Evolutionary conservation across 2,797 vertebrate genomes (phyloP), one percentile per base, ranked within the genome.

Genomic region (Sebastes vulpes): DNA sequence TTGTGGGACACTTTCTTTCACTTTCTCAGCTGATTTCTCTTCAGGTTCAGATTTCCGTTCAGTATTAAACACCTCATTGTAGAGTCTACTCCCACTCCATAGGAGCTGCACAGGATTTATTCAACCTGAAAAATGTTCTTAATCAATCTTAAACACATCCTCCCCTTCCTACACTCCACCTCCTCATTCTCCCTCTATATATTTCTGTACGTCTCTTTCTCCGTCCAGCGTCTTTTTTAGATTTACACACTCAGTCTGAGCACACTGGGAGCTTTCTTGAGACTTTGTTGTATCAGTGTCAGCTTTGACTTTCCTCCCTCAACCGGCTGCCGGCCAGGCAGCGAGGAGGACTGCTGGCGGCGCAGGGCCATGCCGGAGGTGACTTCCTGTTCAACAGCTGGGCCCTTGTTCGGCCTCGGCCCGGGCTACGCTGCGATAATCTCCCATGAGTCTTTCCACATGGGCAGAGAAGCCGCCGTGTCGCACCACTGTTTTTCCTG

Each of bases 301-400:
- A 82, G 79, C 84, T 92, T 90, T 77, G 77, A 76, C 77, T 94
- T 94, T 88, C 88, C 75, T 87, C 83, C 77, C 71, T 84, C 59
- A 9, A 68, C 68, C 56, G 58, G 77, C 82, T 82, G 79, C 75
- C 69, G 73, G 64, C 78, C 79, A 88, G 91, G 26, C 65, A 66
- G 75, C 5, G 65, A 77, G 89, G 81, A 93, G 89, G 90, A 79
- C 86, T 83, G 84, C 91, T 83, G 80, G 88, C 89, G 80, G 90
- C 66, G 31, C 92, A 89, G 90, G 86, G 79, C 92, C 77, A 16
- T 89, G 90, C 93, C 85, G 86, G 90, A 94, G 84, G 92, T 88
- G 84, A 95, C 93, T 95, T 96, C 94, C 95, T 95, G 94, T 94
- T 93, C 84, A 96, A 95, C 92, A 95, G 94, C 93, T 93, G 35